phyloP scores from a whole-genome alignment of 2,888 invertebrate genomes.

The Morinoia aosen region DNA sequence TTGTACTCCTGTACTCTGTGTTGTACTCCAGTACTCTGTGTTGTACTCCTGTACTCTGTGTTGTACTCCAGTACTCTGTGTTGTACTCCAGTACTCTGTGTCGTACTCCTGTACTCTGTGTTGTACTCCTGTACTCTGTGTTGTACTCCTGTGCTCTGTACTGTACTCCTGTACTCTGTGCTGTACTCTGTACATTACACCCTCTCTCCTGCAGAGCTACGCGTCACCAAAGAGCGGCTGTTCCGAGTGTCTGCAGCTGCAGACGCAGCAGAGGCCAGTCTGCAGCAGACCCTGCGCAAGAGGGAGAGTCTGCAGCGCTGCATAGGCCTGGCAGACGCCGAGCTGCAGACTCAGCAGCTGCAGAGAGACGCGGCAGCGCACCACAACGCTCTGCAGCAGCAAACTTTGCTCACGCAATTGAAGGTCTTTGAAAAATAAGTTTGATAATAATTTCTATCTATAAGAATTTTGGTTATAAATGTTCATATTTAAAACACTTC shows the following conservation, averaged over 20 bases:
- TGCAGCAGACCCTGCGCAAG: not conserved
- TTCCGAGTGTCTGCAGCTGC: not conserved
- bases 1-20: no score
- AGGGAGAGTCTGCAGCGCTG: not conserved
- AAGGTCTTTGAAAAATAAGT: not conserved
- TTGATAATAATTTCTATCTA: not conserved
- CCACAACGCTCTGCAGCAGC: not conserved
- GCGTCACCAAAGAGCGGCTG: not conserved
- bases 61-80: no score
- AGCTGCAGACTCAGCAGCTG: slow-evolving; percentile 25
- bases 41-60: no score
- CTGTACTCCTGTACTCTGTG: not conserved
- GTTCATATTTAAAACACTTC: no score
- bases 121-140: not conserved
- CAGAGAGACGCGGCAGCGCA: slow-evolving; percentile 41
- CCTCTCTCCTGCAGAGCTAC: slow-evolving; percentile 16
- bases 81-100: not conserved
- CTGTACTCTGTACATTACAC: not conserved
- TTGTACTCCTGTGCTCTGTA: not conserved
- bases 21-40: no score
- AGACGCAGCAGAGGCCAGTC: not conserved
- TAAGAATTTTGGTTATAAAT: no score
- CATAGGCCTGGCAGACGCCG: slow-evolving; percentile 28
- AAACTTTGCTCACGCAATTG: not conserved
- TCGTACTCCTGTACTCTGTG: not conserved